A percentile compares a stretch with the other conserved stretches of the same genome.
These are phyloP conservation scores for Aix galericulata DNA, from an alignment of 2,113 vertebrate genomes.

Conservation along the genomic window DNA sequence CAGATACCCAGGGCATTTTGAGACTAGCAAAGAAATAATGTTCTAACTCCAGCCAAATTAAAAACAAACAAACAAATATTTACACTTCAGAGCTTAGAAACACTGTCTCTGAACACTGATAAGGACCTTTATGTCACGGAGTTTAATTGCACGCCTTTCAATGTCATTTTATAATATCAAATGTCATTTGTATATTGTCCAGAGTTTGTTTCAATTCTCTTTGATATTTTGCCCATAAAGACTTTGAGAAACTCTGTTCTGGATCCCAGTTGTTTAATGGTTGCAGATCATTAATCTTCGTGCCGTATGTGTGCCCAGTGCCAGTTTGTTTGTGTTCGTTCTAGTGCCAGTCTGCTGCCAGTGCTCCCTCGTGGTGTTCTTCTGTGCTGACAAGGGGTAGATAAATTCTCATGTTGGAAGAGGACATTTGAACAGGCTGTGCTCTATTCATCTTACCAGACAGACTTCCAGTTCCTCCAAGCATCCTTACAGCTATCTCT, in stretches of 20 bases:
- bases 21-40: neutral
- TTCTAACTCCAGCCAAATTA: neutral
- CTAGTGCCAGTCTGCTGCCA: neutral
- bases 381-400: neutral
- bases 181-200: neutral
- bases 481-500: neutral
- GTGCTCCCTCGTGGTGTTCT: neutral
- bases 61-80: neutral
- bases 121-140: neutral
- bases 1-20: accelerated
- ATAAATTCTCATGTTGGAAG: neutral
- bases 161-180: neutral
- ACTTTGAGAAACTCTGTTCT: neutral
- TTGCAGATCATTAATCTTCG: neutral
- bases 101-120: neutral
- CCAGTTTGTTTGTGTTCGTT: neutral
- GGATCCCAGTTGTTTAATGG: neutral
- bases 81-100: neutral
- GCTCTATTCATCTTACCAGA: neutral
- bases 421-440: neutral
- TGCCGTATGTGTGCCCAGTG: neutral
- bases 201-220: neutral
- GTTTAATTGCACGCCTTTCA: neutral
- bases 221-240: neutral
- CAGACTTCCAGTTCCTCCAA: neutral